Percentiles rank a stretch among this genome's conserved stretches.
phyloP scores from a whole-genome alignment of 2,888 invertebrate genomes.

The Heteropelma amictum region DNA sequence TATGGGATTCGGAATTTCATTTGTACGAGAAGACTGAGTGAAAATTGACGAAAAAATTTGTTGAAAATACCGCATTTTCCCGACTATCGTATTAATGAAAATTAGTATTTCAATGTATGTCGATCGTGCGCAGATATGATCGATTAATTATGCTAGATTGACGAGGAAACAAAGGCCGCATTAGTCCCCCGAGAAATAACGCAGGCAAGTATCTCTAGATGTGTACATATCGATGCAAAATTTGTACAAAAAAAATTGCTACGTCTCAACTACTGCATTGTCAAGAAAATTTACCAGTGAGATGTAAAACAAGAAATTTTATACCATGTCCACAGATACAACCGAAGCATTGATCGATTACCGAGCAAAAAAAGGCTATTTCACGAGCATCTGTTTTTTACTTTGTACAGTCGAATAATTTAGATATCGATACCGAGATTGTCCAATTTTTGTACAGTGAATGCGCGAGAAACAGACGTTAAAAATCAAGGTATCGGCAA shows the following conservation, averaged over 20 bases:
- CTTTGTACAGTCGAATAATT: constrained; percentile 6
- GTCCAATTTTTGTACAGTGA: no score
- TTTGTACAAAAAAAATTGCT: constrained; percentile 37
- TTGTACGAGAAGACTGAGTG: not conserved
- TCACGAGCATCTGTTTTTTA: not conserved
- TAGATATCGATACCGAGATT: no score
- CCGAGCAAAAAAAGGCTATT: constrained; percentile 23
- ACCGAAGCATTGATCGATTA: constrained; percentile 18
- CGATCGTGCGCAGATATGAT: no score
- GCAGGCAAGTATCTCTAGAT: constrained; percentile 33
- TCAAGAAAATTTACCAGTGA: constrained; percentile 42
- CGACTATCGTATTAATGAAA: no score
- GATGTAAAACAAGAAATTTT: constrained; percentile 16
- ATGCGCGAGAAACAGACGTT: no score
- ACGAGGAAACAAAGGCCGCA: constrained; percentile 25
- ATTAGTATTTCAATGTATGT: no score
- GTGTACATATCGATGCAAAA: constrained; percentile 33
- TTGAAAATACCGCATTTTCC: no score
- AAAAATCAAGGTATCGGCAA: no score
- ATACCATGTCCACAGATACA: constrained; percentile 9
- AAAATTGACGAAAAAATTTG: no score
- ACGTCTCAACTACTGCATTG: constrained; percentile 51
- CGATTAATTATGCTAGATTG: constrained; percentile 16
- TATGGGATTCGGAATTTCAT: not conserved
- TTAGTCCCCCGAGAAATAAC: constrained; percentile 22